These are phyloP conservation scores for Syngnathus typhle DNA, from an alignment of 2,113 vertebrate genomes.

Conservation along the genomic window DNA sequence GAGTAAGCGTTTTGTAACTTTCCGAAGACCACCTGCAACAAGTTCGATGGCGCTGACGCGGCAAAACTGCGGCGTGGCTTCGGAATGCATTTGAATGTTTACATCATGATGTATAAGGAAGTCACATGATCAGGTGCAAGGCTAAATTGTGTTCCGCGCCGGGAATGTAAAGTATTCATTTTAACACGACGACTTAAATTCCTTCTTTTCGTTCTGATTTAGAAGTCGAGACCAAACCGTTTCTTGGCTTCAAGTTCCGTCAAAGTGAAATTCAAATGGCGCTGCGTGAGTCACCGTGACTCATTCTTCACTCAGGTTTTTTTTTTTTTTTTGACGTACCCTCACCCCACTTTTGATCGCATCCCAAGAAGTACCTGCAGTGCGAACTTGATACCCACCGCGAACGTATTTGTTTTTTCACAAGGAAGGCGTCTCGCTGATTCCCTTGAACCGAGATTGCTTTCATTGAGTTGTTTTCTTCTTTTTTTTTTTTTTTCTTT, in stretches of 20 bases:
- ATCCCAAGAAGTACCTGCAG: neutral
- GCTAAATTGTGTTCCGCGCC: neutral
- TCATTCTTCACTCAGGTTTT: neutral
- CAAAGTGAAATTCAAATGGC: neutral
- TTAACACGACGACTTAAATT: neutral
- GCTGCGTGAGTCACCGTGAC: neutral
- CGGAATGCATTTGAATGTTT: neutral
- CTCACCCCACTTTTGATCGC: neutral
- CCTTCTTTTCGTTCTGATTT: neutral
- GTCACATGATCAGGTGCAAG: neutral
- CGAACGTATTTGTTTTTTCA: neutral
- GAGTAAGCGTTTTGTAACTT: constrained; percentile 17
- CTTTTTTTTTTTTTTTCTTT: constrained; percentile 11
- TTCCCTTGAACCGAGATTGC: constrained; percentile 19
- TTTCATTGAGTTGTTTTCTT: constrained; percentile 5
- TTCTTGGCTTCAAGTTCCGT: neutral
- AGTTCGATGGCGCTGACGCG: neutral
- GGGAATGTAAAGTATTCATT: neutral
- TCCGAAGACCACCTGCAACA: constrained; percentile 14
- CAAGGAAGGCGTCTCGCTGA: constrained; percentile 1
- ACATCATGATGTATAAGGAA: neutral
- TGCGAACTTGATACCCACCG: neutral
- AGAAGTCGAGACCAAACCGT: neutral
- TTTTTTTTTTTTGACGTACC: neutral
- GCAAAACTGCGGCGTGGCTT: neutral